Evolutionary conservation across 2,888 invertebrate genomes (phyloP).

Genomic region (Argyra leucocephala): DNA sequence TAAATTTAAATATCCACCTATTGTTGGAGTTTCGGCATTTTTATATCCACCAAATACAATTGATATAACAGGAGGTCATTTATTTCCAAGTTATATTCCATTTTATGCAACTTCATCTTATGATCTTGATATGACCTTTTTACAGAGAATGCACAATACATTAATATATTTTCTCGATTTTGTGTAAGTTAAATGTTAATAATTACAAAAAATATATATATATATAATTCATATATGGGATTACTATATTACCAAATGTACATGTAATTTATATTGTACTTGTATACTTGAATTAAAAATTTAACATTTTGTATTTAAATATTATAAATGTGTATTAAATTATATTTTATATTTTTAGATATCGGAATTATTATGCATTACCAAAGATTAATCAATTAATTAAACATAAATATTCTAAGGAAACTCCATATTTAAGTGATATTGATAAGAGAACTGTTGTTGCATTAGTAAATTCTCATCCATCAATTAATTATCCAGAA

Average conservation of each 20-base stretch:
- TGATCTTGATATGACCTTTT: conserved; percentile 28
- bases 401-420: conserved; percentile 21
- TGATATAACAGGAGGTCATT: conserved; percentile 29
- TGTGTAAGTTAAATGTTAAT: conserved; percentile 20
- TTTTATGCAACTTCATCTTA: conserved; percentile 24
- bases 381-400: conserved; percentile 26
- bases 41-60: conserved; percentile 26
- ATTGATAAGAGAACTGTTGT: conserved; percentile 28
- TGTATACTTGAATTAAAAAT: too few species aligned
- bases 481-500: conserved; percentile 33
- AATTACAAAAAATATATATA: not conserved
- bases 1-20: conserved; percentile 34
- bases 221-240: not conserved
- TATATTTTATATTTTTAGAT: conserved; percentile 21
- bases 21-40: conserved; percentile 31
- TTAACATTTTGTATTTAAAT: too few species aligned
- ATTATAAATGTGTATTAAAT: too few species aligned
- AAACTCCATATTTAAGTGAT: conserved; percentile 25
- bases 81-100: conserved; percentile 30
- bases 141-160: conserved; percentile 28
- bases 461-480: conserved; percentile 36
- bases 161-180: conserved; percentile 26
- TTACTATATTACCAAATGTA: too few species aligned
- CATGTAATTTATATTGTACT: too few species aligned
- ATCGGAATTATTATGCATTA: conserved; percentile 22